Base-by-base conservation (phyloP, 2,797 vertebrate genomes). In the Tangara arthus region DNA sequence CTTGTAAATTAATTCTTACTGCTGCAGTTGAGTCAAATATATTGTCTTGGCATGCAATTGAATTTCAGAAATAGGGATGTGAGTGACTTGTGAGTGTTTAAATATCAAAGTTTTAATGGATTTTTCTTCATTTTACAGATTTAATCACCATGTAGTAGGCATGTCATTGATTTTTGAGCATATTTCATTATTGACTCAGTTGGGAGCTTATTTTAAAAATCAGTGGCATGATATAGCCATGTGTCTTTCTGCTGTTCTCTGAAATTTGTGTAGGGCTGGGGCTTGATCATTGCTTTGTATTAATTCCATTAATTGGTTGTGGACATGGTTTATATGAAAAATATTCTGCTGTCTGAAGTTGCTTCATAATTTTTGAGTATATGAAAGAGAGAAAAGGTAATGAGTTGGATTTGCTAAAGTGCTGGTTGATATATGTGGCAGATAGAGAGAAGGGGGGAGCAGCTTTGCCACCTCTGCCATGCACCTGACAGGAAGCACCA, bases 111-210 rank as follows among this genome's bases (percentile, higher is more conserved):
- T 75, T 87, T 83, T 84, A 93, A 96, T 92, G 53, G 91, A 78
- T 95, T 96, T 90, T 89, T 59, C 59, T 93, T 95, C 80, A 76
- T 87, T 94, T 96, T 89, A 72, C 63, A 79, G 81, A 53, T 93
- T 71, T 91, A 93, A 90, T 93, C 59, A 65, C 59, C 55, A 76
- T 3, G 0, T 44, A 66, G 89, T 46, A 86, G 89, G 70, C 77
- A 69, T 66, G 82, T 60, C 52, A 91, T 92, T 94, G 94, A 94
- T 91, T 95, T 91, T 80, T 91, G 90, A 83, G 85, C 56, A 20
- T 92, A 93, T 93, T 93, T 93, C 65, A 88, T 90, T 93, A 91
- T 72, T 91, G 89, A 92, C 52, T 93, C 59, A 86, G 47, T 53
- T 82, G 91, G 26, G 70, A 93, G 65, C 79, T 93, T 28, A 52